Evolutionary conservation across 2,113 vertebrate species (phyloP).

Genomic region (Malurus alboscapulatus): DNA sequence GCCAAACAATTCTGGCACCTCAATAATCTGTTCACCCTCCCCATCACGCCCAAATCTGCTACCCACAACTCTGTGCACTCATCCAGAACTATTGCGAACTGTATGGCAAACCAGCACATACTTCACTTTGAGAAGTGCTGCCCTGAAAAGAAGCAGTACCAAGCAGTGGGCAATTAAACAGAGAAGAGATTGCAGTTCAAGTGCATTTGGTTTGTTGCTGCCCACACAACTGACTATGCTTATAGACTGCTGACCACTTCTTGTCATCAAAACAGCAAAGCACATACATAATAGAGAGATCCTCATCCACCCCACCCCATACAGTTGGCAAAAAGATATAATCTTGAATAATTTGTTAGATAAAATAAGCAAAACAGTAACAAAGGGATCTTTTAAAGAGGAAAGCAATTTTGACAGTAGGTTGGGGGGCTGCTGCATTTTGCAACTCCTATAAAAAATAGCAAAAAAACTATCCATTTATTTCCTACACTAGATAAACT

Average conservation of each 20-base stretch:
- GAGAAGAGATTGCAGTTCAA: neutral
- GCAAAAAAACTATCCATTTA: neutral
- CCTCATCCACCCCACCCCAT: neutral
- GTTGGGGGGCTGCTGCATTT: neutral
- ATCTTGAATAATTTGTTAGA: neutral
- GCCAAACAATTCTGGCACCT: neutral
- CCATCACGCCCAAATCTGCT: neutral
- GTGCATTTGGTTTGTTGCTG: neutral
- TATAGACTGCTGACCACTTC: neutral
- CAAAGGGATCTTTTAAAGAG: neutral
- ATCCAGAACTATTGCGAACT: neutral
- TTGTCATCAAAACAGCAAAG: neutral
- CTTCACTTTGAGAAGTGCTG: neutral
- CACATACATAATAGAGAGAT: neutral
- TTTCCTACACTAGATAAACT: neutral
- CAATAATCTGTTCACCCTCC: neutral
- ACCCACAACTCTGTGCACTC: neutral
- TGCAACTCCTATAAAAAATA: neutral
- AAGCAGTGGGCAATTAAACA: neutral
- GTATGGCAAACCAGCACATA: neutral
- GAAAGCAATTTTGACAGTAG: neutral
- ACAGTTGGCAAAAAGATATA: neutral
- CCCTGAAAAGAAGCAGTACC: neutral
- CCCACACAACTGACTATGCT: neutral
- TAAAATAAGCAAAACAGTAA: neutral